Evolutionary conservation across 2,797 vertebrate species (phyloP), one percentile per base, ranked within the genome.

Genomic region (Hozukius guyotensis): DNA sequence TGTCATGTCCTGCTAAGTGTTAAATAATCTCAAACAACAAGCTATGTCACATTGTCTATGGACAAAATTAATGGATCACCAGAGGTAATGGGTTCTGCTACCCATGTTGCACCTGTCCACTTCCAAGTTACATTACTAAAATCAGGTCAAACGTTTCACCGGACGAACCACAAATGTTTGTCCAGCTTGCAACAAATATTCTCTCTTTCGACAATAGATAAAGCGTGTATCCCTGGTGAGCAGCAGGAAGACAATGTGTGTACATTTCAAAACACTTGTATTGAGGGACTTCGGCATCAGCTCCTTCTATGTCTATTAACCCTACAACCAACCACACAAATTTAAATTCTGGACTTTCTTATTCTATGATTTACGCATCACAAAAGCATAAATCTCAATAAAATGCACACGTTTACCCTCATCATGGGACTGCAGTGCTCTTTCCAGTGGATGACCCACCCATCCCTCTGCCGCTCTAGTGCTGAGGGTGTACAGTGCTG

Each of bases 401-500:
- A 78, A 81, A 89, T 38, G 24, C 31, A 34, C 75, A 79, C 36
- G 76, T 77, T 80, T 71, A 69, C 36, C 53, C 32, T 76, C 52
- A 77, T 66, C 27, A 31, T 66, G 10, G 6, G 29, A 70, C 72
- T 82, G 72, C 83, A 85, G 71, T 67, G 77, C 70, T 86, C 72
- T 61, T 78, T 75, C 53, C 29, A 69, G 12, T 85, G 80, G 62
- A 84, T 85, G 85, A 88, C 75, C 87, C 88, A 86, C 87, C 87
- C 86, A 83, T 87, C 55, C 27, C 77, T 85, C 68, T 81, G 80
- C 76, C 34, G 68, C 78, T 87, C 68, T 78, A 72, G 32, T 73
- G 84, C 83, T 84, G 74, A 91, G 75, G 70, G 67, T 87, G 84
- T 83, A 81, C 80, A 85, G 82, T 77, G 70, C 87, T 87, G 88